Base-by-base conservation (phyloP, 1,140 invertebrate species). In the Drosophila novamexicana region DNA sequence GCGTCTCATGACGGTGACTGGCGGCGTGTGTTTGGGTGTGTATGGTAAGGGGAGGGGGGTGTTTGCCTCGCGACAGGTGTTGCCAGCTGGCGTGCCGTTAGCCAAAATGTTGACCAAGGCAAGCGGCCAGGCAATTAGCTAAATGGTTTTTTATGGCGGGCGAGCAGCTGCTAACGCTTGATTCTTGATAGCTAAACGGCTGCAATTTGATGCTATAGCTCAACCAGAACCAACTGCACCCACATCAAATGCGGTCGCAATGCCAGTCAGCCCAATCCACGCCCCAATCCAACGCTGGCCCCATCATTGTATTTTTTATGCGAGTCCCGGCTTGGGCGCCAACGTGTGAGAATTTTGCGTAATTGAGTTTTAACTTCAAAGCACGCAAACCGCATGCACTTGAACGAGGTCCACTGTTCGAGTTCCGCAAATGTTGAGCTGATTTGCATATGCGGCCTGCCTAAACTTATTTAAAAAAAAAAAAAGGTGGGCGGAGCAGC, bases 361-460 rank as follows among this genome's bases (percentile, higher is more conserved):
- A 89, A 89, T 89, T 89, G 84, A 89, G 84, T 89, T 89, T 75
- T 65, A 89, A 84, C 84, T 89, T 89, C 84, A 89, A 89, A 88
- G 84, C 81, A 71, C 64, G 77, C 77, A 59, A 88, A 75, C 84
- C 84, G 75, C 84, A 89, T 89, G 80, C 84, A 89, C 77, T 89
- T 59, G 66, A 81, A 74, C 58, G 61, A 47, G 68, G 69, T 40
- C 52, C n/a, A 52, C 16, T 57, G 47, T 66, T 45, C 47, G 44
- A 57, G 59, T 22, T 56, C 39, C 50, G 36, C 37, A 61, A 68
- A 45, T 54, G 61, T 54, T 65, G 50, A 79, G 56, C 82, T 85
- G 66, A 88, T 89, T 89, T 89, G 81, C 84, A 89, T 89, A 89
- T 89, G 77, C 83, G 67, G 61, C 29, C 10, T 49, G 44, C 47